A percentile compares a stretch with the other conserved stretches of the same genome.
phyloP scores from a whole-genome alignment of 2,113 vertebrate species.

The Nothoprocta perdicaria region DNA sequence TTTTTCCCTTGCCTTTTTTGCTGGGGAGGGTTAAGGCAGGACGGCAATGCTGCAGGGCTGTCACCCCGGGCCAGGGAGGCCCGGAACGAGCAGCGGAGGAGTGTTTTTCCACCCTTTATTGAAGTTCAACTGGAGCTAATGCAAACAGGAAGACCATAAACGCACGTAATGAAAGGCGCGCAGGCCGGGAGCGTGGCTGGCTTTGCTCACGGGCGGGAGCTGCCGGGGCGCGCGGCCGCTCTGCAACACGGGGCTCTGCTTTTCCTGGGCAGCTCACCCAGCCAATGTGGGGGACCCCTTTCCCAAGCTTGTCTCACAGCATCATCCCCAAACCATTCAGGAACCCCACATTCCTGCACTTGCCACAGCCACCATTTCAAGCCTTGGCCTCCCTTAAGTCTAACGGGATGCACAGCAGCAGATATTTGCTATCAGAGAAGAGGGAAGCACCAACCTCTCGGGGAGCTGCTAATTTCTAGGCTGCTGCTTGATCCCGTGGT shows the following conservation, averaged over 20 bases:
- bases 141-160: constrained; percentile 67
- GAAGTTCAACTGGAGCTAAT: constrained; percentile 65
- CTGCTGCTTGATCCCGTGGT: too few species aligned
- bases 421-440: constrained; percentile 11
- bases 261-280: background rate
- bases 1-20: background rate
- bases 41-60: constrained; percentile 34
- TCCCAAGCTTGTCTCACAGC: background rate
- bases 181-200: constrained; percentile 33
- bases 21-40: background rate
- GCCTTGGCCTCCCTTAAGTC: background rate
- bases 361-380: background rate
- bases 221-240: constrained; percentile 25
- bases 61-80: constrained; percentile 25
- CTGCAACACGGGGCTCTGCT: too few species aligned
- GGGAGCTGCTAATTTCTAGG: too few species aligned
- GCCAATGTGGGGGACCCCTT: background rate
- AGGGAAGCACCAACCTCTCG: background rate
- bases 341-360: background rate
- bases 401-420: background rate
- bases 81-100: constrained; percentile 8
- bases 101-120: constrained; percentile 46
- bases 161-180: constrained; percentile 39
- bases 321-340: background rate
- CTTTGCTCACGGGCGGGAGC: constrained; percentile 67